A percentile compares a stretch with the other conserved stretches of the same genome.
These are phyloP conservation scores for Donacobius atricapilla DNA, from an alignment of 2,113 vertebrate species.

Conservation along the genomic window DNA sequence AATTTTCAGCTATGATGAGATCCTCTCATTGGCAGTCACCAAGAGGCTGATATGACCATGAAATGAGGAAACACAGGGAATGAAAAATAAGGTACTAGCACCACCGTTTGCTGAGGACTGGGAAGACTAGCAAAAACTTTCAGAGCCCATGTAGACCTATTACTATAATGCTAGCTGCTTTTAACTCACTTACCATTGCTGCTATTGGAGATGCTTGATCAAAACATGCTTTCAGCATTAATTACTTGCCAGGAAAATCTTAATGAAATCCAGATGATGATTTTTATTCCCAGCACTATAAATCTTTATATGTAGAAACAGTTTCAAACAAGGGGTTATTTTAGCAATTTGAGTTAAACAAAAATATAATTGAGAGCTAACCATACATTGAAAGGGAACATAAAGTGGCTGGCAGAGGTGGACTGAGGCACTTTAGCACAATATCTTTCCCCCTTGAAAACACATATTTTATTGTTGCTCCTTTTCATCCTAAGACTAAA, in stretches of 20 bases:
- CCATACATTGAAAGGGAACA: background rate
- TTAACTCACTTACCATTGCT: background rate
- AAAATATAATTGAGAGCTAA: background rate
- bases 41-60: slow-evolving; percentile 74
- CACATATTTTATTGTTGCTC: background rate
- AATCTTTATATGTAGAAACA: background rate
- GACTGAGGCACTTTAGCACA: background rate
- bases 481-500: background rate
- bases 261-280: slow-evolving; percentile 25
- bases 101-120: slow-evolving; percentile 79
- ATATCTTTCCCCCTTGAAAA: background rate
- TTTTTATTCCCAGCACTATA: slow-evolving; percentile 45
- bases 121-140: slow-evolving; percentile 59
- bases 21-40: slow-evolving; percentile 69
- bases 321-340: background rate
- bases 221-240: slow-evolving; percentile 30
- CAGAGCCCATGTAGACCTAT: slow-evolving; percentile 3
- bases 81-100: slow-evolving; percentile 82
- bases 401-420: background rate
- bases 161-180: background rate
- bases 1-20: slow-evolving; percentile 77
- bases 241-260: slow-evolving; percentile 41
- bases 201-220: background rate
- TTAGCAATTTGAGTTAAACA: background rate
- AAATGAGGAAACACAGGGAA: slow-evolving; percentile 71